Evolutionary conservation across 2,888 invertebrate species (phyloP).

Genomic region (Drosophila affinis): DNA sequence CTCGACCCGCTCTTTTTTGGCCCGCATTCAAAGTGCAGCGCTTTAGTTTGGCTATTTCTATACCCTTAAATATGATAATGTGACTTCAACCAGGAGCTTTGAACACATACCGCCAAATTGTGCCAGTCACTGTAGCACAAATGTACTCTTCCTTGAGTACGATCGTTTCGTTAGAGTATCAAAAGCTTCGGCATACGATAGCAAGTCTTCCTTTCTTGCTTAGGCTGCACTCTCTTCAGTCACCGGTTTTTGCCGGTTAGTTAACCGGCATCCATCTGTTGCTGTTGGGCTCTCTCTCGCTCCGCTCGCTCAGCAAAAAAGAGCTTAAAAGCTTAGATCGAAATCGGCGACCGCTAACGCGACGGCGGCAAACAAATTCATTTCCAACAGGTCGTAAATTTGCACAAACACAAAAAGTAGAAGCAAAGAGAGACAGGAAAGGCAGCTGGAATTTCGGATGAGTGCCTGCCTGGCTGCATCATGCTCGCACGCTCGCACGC

Average conservation of each 20-base stretch:
- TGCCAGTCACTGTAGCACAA: too few relatives aligned
- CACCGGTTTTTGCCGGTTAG: not conserved
- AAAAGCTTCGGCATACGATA: not conserved
- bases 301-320: not conserved
- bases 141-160: not conserved
- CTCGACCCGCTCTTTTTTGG: conserved; percentile 28
- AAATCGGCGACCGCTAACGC: not conserved
- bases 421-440: conserved; percentile 6
- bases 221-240: not conserved
- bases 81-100: too few relatives aligned
- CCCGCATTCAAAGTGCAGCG: conserved; percentile 28
- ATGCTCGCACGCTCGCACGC: conserved; percentile 48
- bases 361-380: conserved; percentile 54
- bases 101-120: too few relatives aligned
- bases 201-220: not conserved
- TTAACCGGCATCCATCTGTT: conserved; percentile 1
- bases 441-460: conserved; percentile 43
- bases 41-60: not conserved
- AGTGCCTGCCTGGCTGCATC: conserved; percentile 9
- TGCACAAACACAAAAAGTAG: conserved; percentile 36
- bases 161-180: not conserved
- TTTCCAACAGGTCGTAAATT: conserved; percentile 67
- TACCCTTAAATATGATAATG: not conserved
- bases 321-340: conserved; percentile 1
- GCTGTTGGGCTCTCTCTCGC: not conserved